Base-by-base conservation (phyloP, 1,140 invertebrate species). In the Drosophila tani region DNA sequence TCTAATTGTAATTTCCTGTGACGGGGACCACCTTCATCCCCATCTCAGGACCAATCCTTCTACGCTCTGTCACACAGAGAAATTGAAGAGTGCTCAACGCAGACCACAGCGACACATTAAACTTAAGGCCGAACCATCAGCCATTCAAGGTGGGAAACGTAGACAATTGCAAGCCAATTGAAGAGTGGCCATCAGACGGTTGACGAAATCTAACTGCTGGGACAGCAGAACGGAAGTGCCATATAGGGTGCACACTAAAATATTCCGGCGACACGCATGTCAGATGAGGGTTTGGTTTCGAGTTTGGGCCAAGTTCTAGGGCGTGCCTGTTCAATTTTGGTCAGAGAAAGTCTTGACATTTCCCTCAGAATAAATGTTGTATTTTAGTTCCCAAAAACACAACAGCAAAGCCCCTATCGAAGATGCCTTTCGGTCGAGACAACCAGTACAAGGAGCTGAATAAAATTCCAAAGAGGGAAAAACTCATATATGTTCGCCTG, bases 191-290 rank as follows among this genome's bases (percentile, higher is more conserved):
- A 78, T 75, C 71, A 29, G 80, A 77, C 82, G 49, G 75, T 55
- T 81, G 59, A 68, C 59, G n/a, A 66, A 63, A 68, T 62, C 43
- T 27, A 71, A 38, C 45, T 49, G 51, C 35, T 57, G 40, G 41
- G 58, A 75, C 75, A 70, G 40, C 49, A 80, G 77, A 87, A 87
- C 83, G 84, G 83, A 88, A 87, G 83, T 88, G 41, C 84, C 83
- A 70, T 83, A 65, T 77, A 56, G 45, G 67, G 82, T 57, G 60
- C 65, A 43, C 67, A 67, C 53, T 78, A 21, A 24, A 65, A 76
- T 78, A 80, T 79, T 83, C 41, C 45, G 47, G 21, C 45, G 49
- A 43, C 27, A 38, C 35, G 79, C 47, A 79, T 75, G 53, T 76
- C 41, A 50, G 79, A 79, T 75, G 75, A 87, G 70, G 81, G 75